These are phyloP conservation scores for Orgyia antiqua DNA, from an alignment of 2,888 invertebrate species.

Conservation along the genomic window DNA sequence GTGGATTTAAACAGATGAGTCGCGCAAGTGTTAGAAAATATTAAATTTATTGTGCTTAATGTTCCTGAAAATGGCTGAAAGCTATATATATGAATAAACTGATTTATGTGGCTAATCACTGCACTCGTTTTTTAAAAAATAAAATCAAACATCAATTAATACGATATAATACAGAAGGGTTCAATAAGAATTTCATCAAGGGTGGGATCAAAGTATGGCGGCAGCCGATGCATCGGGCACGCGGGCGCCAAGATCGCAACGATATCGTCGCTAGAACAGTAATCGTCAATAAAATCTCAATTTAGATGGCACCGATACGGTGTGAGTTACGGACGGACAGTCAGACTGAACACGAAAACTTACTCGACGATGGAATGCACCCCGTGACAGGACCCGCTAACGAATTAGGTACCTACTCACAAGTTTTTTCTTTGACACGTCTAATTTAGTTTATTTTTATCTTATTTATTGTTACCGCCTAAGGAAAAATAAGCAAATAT, in stretches of 20 bases:
- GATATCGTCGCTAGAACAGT: slow-evolving; percentile 75
- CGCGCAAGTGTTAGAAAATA: too few relatives aligned
- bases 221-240: slow-evolving; percentile 32
- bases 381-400: slow-evolving; percentile 68
- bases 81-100: too few relatives aligned
- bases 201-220: slow-evolving; percentile 48
- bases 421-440: slow-evolving; percentile 35
- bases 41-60: too few relatives aligned
- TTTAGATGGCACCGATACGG: slow-evolving; percentile 76
- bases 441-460: slow-evolving; percentile 41
- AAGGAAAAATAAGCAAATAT: slow-evolving; percentile 9
- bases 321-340: slow-evolving; percentile 74
- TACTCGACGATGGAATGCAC: slow-evolving; percentile 73
- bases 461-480: slow-evolving; percentile 12
- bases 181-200: slow-evolving; percentile 24
- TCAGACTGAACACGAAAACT: slow-evolving; percentile 71
- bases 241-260: slow-evolving; percentile 77
- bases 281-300: slow-evolving; percentile 79
- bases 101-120: too few relatives aligned
- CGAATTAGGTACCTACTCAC: slow-evolving; percentile 59
- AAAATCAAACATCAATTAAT: too few relatives aligned
- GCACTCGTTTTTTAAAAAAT: too few relatives aligned
- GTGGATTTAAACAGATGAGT: too few relatives aligned
- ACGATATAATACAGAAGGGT: too few relatives aligned
- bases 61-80: too few relatives aligned